A percentile compares a stretch with the other conserved stretches of the same genome.
phyloP scores from a whole-genome alignment of 2,888 invertebrate genomes.

The Nemotelus nigrinus region DNA sequence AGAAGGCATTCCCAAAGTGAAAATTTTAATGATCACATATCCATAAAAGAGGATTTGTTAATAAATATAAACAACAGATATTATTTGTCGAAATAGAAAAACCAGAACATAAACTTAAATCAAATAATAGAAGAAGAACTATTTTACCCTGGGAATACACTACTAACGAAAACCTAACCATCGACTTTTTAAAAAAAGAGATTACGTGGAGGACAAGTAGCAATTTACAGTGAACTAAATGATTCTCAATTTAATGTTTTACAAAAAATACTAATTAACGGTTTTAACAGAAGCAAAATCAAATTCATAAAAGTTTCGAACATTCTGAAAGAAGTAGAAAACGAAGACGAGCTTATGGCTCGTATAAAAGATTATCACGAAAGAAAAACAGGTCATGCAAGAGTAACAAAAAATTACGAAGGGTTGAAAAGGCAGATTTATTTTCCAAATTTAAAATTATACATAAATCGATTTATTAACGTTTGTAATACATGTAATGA shows the following conservation, averaged over 20 bases:
- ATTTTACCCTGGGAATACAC: not conserved
- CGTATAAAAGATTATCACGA: not conserved
- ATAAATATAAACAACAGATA: conserved; percentile 14
- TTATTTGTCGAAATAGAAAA: not conserved
- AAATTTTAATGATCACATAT: not conserved
- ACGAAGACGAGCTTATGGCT: not conserved
- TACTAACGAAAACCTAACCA: no score
- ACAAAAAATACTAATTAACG: not conserved
- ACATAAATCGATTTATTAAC: conserved; percentile 29
- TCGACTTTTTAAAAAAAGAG: no score
- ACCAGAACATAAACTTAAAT: conserved; percentile 5
- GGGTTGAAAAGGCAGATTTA: conserved; percentile 28
- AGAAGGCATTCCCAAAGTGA: not conserved
- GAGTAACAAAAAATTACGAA: conserved; percentile 18
- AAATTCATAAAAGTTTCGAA: conserved; percentile 17
- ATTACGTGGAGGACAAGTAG: no score
- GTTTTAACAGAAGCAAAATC: conserved; percentile 17
- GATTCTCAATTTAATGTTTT: not conserved
- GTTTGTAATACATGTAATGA: conserved; percentile 32
- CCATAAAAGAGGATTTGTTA: conserved; percentile 6
- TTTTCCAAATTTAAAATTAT: conserved; percentile 18
- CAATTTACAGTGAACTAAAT: not conserved
- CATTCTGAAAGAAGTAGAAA: conserved; percentile 1
- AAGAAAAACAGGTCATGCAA: conserved; percentile 16
- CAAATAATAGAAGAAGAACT: conserved; percentile 3